Evolutionary conservation across 2,797 vertebrate genomes (phyloP).

Genomic region (Coendou prehensilis): DNA sequence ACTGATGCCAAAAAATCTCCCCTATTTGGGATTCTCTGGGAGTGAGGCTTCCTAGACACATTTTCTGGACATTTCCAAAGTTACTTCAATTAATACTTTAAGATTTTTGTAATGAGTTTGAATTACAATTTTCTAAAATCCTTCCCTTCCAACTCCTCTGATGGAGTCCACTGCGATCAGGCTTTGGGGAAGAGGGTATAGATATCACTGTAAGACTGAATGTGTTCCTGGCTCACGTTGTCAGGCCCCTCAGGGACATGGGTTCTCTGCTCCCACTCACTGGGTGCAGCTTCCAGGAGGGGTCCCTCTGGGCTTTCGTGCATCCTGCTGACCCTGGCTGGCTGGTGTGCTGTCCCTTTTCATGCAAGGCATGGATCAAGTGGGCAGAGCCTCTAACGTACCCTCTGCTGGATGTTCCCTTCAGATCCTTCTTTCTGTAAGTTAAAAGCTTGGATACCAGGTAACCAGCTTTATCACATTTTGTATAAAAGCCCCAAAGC

Average conservation of each 20-base stretch:
- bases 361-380: neutral
- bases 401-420: neutral
- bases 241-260: neutral
- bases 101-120: neutral
- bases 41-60: neutral
- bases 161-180: neutral
- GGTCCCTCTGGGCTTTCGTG: neutral
- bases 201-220: neutral
- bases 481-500: neutral
- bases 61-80: neutral
- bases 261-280: neutral
- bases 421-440: neutral
- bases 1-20: neutral
- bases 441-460: neutral
- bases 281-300: neutral
- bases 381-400: neutral
- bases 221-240: neutral
- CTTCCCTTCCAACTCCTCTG: neutral
- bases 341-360: neutral
- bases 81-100: neutral
- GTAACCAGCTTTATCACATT: neutral
- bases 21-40: neutral
- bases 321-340: neutral
- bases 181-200: neutral
- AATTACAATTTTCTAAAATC: conserved; percentile 4